Base-by-base conservation (phyloP, 2,113 vertebrate species). In the Ailuropoda melanoleuca region DNA sequence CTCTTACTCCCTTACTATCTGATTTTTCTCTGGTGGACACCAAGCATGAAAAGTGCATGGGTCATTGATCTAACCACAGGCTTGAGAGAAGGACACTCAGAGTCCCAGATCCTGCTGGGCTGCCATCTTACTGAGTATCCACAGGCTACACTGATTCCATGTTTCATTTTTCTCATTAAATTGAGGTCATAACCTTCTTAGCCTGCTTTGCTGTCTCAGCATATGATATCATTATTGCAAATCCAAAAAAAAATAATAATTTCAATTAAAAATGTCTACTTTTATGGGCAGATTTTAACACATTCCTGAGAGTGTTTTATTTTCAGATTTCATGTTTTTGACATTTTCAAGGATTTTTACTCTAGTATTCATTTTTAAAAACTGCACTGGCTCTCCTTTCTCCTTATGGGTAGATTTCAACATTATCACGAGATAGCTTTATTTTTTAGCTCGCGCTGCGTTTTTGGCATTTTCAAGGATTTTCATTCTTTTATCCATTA, bases 251-350 rank as follows among this genome's bases (percentile, higher is more conserved):
- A 17, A 1, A 58, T 68, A 68, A 58, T 68, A 68, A 68, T 77
- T 97, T 84, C 21, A 31, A 50, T 80, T 48, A 43, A 95, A 96
- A 96, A 92, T 74, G n/a, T 74, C 66, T 87, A 74, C 58, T 92
- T 82, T 85, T 46, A 43, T 46, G 85, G 29, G 81, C 58, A 68
- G 26, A 70, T 90, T 95, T 88, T 88, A 58, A 81, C 78, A 97
- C 15, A 94, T 91, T 64, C 39, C 31, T 19, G 55, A 87, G 21
- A 58, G 3, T 62, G 11, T 90, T 96, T 97, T 56, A 53, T 64
- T 82, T 68, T 92, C n/a, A 91, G 64, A 48, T 84, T 87, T 48
- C 87, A 6, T 80, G 39, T 53, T 96, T 90, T 68, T 26, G 70
- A 39, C 56, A 92, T 93, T 92, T 84, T 88, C 24, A 94, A 50